phyloP scores from a whole-genome alignment of 23 tunicate genomes.

The Trididemnum clinides region DNA sequence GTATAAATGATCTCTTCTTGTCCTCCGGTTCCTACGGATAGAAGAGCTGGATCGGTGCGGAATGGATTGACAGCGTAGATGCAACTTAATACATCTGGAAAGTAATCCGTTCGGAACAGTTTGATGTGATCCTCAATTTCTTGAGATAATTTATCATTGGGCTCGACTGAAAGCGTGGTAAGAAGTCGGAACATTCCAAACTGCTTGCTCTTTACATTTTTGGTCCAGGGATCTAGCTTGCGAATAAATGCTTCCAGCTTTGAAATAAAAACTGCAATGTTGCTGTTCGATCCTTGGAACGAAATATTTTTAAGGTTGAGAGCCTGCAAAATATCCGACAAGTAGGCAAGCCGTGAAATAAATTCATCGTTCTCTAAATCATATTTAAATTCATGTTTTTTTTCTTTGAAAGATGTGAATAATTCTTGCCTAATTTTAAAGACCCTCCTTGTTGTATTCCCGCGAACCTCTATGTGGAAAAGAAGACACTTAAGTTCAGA shows the following conservation, averaged over 20 bases:
- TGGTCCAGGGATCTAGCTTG: constrained; percentile 24
- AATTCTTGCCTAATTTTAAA: too few species aligned
- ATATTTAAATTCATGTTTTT: constrained; percentile 30
- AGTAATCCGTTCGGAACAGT: too few species aligned
- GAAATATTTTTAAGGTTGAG: too few species aligned
- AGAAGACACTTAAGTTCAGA: too few species aligned
- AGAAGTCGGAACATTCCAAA: constrained; percentile 36
- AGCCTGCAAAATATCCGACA: too few species aligned
- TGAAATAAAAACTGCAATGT: constrained; percentile 9
- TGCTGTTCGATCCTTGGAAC: too few species aligned
- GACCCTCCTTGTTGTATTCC: too few species aligned
- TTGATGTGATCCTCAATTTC: constrained; percentile 1
- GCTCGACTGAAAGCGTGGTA: not conserved
- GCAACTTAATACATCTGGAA: too few species aligned
- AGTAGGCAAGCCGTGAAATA: constrained; percentile 42
- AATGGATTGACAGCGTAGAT: constrained; percentile 20
- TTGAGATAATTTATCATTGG: not conserved
- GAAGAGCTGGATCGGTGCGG: constrained; percentile 13
- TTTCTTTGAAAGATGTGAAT: not conserved
- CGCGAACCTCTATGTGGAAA: too few species aligned
- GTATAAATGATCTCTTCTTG: too few species aligned
- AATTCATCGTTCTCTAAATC: constrained; percentile 40
- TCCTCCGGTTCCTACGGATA: constrained; percentile 21
- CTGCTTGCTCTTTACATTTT: constrained; percentile 28
- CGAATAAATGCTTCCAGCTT: constrained; percentile 16